A percentile compares a stretch with the other conserved stretches of the same genome.
These are phyloP conservation scores for Cepaea hortensis DNA, from an alignment of 2,888 invertebrate species.

Conservation along the genomic window DNA sequence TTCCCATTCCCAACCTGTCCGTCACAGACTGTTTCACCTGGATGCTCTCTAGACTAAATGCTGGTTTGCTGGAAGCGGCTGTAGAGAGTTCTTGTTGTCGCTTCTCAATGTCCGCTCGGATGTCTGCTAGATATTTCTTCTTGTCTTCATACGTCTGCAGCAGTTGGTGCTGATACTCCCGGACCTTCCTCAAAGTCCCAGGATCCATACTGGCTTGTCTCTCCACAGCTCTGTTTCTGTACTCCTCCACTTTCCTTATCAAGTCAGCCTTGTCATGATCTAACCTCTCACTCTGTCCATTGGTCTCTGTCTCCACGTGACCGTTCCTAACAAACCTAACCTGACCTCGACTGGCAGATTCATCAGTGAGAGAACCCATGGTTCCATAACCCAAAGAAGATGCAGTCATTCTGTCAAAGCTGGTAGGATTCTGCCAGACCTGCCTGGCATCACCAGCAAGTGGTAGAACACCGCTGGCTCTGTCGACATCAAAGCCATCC, in stretches of 20 bases:
- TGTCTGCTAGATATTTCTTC: slow-evolving; percentile 60
- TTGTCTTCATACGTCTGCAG: slow-evolving; percentile 64
- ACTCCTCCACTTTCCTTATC: slow-evolving; percentile 59
- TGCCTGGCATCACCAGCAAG: background rate
- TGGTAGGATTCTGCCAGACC: background rate
- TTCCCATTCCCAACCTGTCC: background rate
- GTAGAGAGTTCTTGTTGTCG: slow-evolving; percentile 55
- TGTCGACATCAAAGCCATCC: slow-evolving; percentile 1
- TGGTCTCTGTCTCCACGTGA: background rate
- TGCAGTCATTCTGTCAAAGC: background rate
- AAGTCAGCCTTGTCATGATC: background rate
- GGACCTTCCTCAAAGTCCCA: slow-evolving; percentile 55
- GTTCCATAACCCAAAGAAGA: slow-evolving; percentile 25
- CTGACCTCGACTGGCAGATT: background rate
- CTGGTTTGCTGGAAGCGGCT: background rate
- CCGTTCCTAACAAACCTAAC: background rate
- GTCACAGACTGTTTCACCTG: background rate
- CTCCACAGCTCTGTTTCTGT: slow-evolving; percentile 59
- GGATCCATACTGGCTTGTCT: slow-evolving; percentile 55
- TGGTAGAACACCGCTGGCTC: background rate
- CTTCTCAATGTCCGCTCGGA: slow-evolving; percentile 63
- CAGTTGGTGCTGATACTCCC: slow-evolving; percentile 65
- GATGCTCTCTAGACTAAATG: background rate
- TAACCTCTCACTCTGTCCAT: background rate
- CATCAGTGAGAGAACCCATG: background rate